These are phyloP conservation scores for Meghimatium bilineatum DNA, from an alignment of 2,888 invertebrate species.

Conservation along the genomic window DNA sequence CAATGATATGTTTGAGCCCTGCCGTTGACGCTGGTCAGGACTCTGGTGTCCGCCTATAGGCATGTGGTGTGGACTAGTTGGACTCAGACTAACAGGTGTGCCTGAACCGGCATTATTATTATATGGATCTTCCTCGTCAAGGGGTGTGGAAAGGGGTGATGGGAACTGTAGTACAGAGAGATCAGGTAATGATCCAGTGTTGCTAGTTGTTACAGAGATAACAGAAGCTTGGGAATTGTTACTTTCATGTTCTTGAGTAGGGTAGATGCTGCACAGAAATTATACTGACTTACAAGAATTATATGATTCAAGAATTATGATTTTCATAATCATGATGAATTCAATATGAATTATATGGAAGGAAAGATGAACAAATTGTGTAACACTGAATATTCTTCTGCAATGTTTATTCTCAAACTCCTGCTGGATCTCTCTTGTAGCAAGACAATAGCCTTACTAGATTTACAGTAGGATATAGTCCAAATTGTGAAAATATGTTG, in stretches of 20 bases:
- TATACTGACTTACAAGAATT: not conserved
- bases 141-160: slow-evolving; percentile 85
- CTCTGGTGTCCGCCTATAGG: slow-evolving; percentile 63
- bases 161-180: slow-evolving; percentile 93
- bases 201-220: slow-evolving; percentile 87
- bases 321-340: not conserved
- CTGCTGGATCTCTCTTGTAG: no score
- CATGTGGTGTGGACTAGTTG: slow-evolving; percentile 72
- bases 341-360: not conserved
- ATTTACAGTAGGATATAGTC: no score
- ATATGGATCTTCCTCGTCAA: slow-evolving; percentile 81
- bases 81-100: slow-evolving; percentile 79
- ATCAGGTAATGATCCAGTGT: slow-evolving; percentile 94
- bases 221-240: slow-evolving; percentile 82
- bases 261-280: slow-evolving; percentile 82
- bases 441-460: no score
- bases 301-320: not conserved
- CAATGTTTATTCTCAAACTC: no score
- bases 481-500: no score
- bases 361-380: not conserved
- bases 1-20: slow-evolving; percentile 62
- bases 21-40: slow-evolving; percentile 75
- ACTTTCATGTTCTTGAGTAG: slow-evolving; percentile 83
- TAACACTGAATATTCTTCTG: no score
- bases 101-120: slow-evolving; percentile 41